phyloP scores from a whole-genome alignment of 1,140 invertebrate species.

The Drosophila jambulina region DNA sequence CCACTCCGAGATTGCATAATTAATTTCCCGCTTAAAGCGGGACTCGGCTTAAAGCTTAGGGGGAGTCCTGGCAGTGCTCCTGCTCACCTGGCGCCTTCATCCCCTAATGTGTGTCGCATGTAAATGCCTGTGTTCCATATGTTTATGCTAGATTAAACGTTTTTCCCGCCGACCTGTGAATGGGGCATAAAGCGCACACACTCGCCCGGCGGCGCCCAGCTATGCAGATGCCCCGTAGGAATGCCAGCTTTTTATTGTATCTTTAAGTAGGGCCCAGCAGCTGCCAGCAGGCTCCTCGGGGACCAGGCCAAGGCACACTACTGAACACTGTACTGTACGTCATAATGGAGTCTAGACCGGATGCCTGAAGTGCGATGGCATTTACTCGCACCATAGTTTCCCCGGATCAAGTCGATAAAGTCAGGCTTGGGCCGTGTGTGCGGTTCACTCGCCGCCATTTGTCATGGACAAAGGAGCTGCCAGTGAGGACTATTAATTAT shows the following conservation, averaged over 20 bases:
- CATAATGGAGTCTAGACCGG: conserved; percentile 80
- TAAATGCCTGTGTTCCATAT: conserved; percentile 51
- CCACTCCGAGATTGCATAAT: conserved; percentile 33
- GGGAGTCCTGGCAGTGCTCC: background rate
- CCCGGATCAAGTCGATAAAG: conserved; percentile 59
- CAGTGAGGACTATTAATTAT: conserved; percentile 61
- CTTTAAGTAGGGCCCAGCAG: conserved; percentile 61
- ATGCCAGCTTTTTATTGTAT: conserved; percentile 56
- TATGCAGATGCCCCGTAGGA: conserved; percentile 34
- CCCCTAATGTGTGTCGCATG: conserved; percentile 38
- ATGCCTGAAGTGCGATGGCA: conserved; percentile 58
- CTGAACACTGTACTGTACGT: conserved; percentile 29
- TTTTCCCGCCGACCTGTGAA: conserved; percentile 67
- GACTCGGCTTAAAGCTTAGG: conserved; percentile 19
- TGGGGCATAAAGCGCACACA: conserved; percentile 61
- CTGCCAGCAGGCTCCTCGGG: conserved; percentile 42
- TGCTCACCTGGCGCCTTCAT: conserved; percentile 40
- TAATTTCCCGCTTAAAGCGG: conserved; percentile 41
- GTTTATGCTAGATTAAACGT: conserved; percentile 78
- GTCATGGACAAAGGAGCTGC: conserved; percentile 24
- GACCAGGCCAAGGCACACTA: conserved; percentile 16
- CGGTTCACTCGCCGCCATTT: conserved; percentile 24
- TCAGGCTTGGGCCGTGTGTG: conserved; percentile 12
- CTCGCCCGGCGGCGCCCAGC: conserved; percentile 8
- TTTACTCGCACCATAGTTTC: conserved; percentile 40